A percentile compares a stretch with the other conserved stretches of the same genome.
Evolutionary conservation across 2,797 vertebrate genomes (phyloP).

Genomic region (Varecia variegata): DNA sequence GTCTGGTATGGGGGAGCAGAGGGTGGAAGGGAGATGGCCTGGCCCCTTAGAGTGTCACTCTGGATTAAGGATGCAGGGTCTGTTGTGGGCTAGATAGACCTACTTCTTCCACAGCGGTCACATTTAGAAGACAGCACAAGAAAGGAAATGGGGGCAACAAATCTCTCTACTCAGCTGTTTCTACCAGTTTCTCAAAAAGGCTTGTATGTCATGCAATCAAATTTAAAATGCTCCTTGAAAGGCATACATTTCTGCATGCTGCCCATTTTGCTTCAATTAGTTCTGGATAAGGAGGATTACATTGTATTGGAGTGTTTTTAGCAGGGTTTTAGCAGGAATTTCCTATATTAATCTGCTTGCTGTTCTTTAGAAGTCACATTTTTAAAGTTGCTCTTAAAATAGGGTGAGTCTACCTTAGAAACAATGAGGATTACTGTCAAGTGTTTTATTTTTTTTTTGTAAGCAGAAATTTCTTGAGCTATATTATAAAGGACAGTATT

Average conservation of each 20-base stretch:
- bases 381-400: constrained; percentile 23
- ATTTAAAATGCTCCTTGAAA: background rate
- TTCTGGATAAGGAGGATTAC: background rate
- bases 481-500: constrained; percentile 14
- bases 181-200: background rate
- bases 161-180: background rate
- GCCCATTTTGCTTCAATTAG: background rate
- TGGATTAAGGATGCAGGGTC: background rate
- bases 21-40: background rate
- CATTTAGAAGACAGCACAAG: background rate
- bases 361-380: constrained; percentile 35
- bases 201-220: background rate
- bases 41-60: background rate
- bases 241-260: background rate
- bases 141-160: background rate
- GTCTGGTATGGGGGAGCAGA: background rate
- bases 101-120: background rate
- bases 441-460: background rate
- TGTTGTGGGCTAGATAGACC: background rate
- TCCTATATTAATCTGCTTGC: background rate
- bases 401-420: background rate
- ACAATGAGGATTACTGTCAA: background rate
- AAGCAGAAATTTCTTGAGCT: constrained; percentile 45
- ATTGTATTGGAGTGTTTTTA: constrained; percentile 10
- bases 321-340: background rate